These are phyloP conservation scores for Chrysolina haemoptera DNA, from an alignment of 2,888 invertebrate genomes.

Conservation along the genomic window DNA sequence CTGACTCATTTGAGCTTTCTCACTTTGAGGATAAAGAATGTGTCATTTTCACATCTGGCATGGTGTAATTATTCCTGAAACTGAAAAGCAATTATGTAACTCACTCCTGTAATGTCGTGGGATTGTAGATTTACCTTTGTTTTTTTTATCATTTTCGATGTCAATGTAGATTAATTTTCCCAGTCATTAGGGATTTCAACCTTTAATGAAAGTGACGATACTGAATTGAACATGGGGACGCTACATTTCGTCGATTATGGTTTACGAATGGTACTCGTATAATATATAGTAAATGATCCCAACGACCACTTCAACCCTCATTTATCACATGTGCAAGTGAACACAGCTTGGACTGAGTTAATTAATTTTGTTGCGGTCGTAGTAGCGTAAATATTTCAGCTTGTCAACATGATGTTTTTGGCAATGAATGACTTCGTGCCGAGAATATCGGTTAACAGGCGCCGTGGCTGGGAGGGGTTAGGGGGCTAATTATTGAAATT, in stretches of 20 bases:
- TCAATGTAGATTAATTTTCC: too few species aligned
- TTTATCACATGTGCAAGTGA: conserved; percentile 22
- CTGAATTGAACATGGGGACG: not conserved
- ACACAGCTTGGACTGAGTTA: conserved; percentile 57
- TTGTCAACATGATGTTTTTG: conserved; percentile 16
- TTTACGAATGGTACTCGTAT: not conserved
- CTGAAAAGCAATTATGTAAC: too few species aligned
- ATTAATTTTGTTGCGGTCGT: conserved; percentile 20
- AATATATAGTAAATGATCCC: conserved; percentile 15
- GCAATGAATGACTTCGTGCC: conserved; percentile 8
- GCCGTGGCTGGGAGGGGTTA: not conserved
- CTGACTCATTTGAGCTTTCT: too few species aligned
- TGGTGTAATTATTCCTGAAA: too few species aligned
- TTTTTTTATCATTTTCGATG: too few species aligned
- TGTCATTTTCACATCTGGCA: too few species aligned
- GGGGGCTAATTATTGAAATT: not conserved
- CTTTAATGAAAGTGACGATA: too few species aligned
- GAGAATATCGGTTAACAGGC: conserved; percentile 9
- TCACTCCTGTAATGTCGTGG: too few species aligned
- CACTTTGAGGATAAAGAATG: too few species aligned
- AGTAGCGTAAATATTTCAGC: conserved; percentile 13
- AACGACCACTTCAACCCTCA: conserved; percentile 4
- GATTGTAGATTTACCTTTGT: too few species aligned
- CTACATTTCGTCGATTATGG: not conserved
- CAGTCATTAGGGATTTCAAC: too few species aligned